Conservation (phyloP, 2,797 vertebrate species). For the Pseudocheirus occidentalis region DNA sequence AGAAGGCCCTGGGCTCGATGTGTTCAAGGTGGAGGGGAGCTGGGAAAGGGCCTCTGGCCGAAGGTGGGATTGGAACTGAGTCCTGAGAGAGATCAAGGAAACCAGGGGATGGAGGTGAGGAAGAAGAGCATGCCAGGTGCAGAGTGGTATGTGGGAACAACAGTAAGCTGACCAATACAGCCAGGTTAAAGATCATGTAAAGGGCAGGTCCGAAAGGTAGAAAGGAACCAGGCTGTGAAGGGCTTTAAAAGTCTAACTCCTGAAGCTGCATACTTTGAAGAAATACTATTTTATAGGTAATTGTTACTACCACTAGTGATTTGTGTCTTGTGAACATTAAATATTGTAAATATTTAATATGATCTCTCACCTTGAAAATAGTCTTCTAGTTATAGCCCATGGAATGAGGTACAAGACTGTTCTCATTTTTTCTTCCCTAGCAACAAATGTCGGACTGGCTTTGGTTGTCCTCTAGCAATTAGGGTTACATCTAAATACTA, state of each 20-base stretch:
- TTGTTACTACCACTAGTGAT: background rate
- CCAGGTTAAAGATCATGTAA: background rate
- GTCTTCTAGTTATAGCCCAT: background rate
- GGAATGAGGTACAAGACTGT: background rate
- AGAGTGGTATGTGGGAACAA: background rate
- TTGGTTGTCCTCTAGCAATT: background rate
- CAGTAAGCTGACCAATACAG: background rate
- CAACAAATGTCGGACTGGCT: constrained; percentile 8
- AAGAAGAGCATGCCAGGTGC: background rate
- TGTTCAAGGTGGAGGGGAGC: background rate
- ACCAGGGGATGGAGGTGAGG: background rate
- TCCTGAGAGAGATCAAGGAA: background rate
- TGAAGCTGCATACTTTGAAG: background rate
- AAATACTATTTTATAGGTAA: background rate
- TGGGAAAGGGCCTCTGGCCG: background rate
- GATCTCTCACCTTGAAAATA: constrained; percentile 13
- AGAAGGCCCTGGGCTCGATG: background rate
- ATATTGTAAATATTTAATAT: background rate
- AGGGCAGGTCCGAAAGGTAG: background rate
- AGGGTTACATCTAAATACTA: constrained; percentile 20
- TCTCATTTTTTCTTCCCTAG: constrained; percentile 26
- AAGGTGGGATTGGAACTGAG: background rate
- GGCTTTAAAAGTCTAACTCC: background rate
- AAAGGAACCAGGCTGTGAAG: background rate
- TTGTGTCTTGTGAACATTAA: background rate